A percentile compares a stretch with the other conserved stretches of the same genome.
phyloP scores from a whole-genome alignment of 2,888 invertebrate species.

The Petrophora chlorosata region DNA sequence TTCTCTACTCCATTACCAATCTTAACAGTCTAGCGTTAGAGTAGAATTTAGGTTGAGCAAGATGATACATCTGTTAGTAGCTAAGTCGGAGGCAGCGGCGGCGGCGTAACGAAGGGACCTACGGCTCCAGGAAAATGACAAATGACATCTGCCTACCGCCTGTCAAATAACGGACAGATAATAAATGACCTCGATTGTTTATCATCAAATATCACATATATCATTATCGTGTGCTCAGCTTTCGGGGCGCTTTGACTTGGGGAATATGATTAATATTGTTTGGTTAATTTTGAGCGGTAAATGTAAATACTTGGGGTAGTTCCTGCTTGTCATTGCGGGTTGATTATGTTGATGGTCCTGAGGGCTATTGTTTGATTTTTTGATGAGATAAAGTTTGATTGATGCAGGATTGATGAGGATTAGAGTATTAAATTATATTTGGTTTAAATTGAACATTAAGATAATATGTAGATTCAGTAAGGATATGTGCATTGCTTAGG shows the following conservation, averaged over 20 bases:
- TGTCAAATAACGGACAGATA: slow-evolving; percentile 87
- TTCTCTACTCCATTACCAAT: slow-evolving; percentile 46
- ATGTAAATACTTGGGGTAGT: slow-evolving; percentile 75
- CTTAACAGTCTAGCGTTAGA: slow-evolving; percentile 40
- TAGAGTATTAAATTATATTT: slow-evolving; percentile 18
- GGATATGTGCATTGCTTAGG: too few species aligned
- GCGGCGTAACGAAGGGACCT: slow-evolving; percentile 80
- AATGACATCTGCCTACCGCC: slow-evolving; percentile 88
- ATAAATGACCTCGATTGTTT: slow-evolving; percentile 87
- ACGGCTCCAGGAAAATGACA: slow-evolving; percentile 85
- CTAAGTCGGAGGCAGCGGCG: slow-evolving; percentile 69
- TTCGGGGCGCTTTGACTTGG: slow-evolving; percentile 66
- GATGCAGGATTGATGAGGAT: slow-evolving; percentile 41
- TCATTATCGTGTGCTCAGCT: slow-evolving; percentile 81
- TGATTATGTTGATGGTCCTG: slow-evolving; percentile 58
- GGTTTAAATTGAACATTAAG: slow-evolving; percentile 1
- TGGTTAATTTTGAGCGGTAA: slow-evolving; percentile 78
- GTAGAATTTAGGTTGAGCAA: slow-evolving; percentile 42
- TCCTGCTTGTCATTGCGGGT: slow-evolving; percentile 71
- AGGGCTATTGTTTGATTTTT: slow-evolving; percentile 51
- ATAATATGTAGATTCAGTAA: too few species aligned
- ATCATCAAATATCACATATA: slow-evolving; percentile 85
- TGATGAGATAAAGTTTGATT: slow-evolving; percentile 35
- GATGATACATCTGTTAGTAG: slow-evolving; percentile 72
- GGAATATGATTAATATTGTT: slow-evolving; percentile 81